Evolutionary conservation across 2,113 vertebrate species (phyloP).

Genomic region (Misgurnus anguillicaudatus): DNA sequence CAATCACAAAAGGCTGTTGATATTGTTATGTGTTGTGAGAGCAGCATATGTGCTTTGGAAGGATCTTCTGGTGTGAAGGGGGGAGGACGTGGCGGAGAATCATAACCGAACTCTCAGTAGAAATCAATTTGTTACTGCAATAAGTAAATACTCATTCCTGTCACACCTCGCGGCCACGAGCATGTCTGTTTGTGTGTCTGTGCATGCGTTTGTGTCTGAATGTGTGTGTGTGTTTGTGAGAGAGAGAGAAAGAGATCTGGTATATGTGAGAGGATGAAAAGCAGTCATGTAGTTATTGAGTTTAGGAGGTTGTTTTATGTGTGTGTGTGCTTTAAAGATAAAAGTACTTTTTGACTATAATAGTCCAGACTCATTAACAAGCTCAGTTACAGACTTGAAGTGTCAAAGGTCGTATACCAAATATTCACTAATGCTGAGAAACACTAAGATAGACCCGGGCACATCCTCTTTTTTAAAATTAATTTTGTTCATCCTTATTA

Average conservation of each 20-base stretch:
- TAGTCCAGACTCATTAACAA: constrained; percentile 35
- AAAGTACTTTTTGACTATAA: constrained; percentile 8
- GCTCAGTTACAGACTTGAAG: constrained; percentile 1
- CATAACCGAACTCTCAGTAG: constrained; percentile 53
- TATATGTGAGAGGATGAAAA: not conserved
- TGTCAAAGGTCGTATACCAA: constrained; percentile 4
- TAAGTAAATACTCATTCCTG: constrained; percentile 31
- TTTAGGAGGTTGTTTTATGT: not conserved
- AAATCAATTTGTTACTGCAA: constrained; percentile 44
- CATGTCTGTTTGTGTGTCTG: constrained; percentile 13
- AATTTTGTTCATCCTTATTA: not conserved
- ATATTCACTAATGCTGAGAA: not conserved
- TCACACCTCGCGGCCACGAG: not conserved
- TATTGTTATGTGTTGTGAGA: not conserved
- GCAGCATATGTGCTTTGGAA: not conserved
- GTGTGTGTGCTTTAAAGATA: constrained; percentile 14
- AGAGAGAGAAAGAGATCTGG: not conserved
- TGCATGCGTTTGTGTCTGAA: not conserved
- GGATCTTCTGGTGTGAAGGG: not conserved
- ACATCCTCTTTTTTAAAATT: constrained; percentile 17
- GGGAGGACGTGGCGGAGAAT: constrained; percentile 49
- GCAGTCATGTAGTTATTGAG: constrained; percentile 10
- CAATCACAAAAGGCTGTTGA: not conserved
- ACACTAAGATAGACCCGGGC: not conserved
- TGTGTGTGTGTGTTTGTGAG: not conserved